Conservation (phyloP, 2,113 vertebrate species). For the Peucedramus taeniatus region DNA sequence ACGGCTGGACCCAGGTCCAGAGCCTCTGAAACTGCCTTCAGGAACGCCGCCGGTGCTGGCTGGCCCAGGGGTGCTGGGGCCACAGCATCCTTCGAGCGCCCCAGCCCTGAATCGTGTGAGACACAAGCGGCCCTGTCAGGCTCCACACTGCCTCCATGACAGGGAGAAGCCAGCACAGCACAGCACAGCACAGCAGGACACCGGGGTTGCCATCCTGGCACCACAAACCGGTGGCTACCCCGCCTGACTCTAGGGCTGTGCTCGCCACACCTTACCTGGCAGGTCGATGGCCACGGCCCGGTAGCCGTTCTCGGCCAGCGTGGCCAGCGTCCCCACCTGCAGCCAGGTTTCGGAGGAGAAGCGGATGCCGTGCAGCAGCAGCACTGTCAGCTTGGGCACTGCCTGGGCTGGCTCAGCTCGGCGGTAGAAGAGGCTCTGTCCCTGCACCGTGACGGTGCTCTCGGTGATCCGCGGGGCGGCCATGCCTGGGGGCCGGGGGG, state of each 20-base stretch:
- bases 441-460: conserved; percentile 73
- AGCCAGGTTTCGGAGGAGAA: conserved; percentile 94
- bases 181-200: neutral
- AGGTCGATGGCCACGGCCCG: conserved; percentile 88
- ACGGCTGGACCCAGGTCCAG: conserved; percentile 79
- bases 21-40: conserved; percentile 79
- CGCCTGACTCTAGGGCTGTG: fast-evolving
- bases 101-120: conserved; percentile 75
- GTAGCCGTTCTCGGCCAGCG: conserved; percentile 82
- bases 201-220: fast-evolving
- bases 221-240: neutral
- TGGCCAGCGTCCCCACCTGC: conserved; percentile 78
- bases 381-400: conserved; percentile 63
- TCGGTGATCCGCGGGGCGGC: conserved; percentile 64
- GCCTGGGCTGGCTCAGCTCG: conserved; percentile 65
- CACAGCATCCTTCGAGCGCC: conserved; percentile 77
- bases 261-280: conserved; percentile 76
- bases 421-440: conserved; percentile 84
- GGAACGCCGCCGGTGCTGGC: conserved; percentile 78
- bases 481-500: conserved; percentile 63
- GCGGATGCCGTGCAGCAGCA: conserved; percentile 91
- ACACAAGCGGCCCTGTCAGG: neutral
- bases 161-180: neutral
- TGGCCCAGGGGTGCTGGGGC: conserved; percentile 80
- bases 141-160: fast-evolving